Evolutionary conservation across 1,140 invertebrate genomes (phyloP).

Genomic region (Scaptodrosophila lebanonensis): DNA sequence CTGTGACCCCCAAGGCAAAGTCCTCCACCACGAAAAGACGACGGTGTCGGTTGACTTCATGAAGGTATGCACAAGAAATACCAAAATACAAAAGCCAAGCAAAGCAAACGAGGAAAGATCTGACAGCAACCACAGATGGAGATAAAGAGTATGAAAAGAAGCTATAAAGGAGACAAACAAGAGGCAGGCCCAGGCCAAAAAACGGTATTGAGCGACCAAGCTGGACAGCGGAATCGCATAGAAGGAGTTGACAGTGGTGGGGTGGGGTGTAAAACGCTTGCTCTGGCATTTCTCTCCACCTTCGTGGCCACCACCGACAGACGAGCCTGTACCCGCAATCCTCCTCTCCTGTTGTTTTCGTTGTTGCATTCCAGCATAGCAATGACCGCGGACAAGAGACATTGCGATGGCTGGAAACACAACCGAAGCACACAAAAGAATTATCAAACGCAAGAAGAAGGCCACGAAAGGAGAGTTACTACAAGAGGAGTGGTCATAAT

Average conservation of each 20-base stretch:
- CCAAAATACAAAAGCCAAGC: conserved; percentile 13
- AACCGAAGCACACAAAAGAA: conserved; percentile 43
- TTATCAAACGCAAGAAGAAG: conserved; percentile 38
- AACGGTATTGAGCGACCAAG: conserved; percentile 9
- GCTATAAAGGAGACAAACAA: conserved; percentile 75
- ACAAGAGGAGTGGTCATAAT: conserved; percentile 49
- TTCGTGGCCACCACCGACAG: conserved; percentile 54
- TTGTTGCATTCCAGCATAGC: conserved; percentile 62
- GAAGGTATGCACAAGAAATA: no score
- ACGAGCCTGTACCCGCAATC: conserved; percentile 13
- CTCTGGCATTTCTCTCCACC: conserved; percentile 39
- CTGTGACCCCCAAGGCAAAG: conserved; percentile 50
- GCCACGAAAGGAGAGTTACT: conserved; percentile 22
- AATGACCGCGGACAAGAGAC: conserved; percentile 70
- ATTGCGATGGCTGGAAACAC: conserved; percentile 24
- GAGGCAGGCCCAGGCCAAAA: conserved; percentile 37
- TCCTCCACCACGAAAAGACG: no score
- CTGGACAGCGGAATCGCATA: conserved; percentile 19
- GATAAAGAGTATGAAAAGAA: conserved; percentile 72
- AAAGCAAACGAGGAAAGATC: conserved; percentile 45
- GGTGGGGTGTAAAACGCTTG: conserved; percentile 12
- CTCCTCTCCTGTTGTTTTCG: not conserved
- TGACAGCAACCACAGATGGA: conserved; percentile 58
- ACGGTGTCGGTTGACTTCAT: no score
- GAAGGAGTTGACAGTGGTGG: conserved; percentile 14